Conservation (phyloP, 1,140 invertebrate genomes). For the Drosophila yakuba region DNA sequence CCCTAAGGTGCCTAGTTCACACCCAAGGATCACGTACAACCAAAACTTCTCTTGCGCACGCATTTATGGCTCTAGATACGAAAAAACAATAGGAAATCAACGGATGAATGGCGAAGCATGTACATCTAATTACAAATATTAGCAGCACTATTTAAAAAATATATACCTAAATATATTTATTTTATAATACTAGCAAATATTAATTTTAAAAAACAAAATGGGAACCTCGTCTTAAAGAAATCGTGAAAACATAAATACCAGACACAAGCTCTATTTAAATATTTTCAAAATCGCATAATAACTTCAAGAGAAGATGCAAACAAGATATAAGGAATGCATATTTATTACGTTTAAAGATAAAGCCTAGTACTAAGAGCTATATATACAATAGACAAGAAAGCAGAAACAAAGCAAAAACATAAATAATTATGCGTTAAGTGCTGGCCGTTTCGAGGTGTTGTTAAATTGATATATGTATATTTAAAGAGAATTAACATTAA, state of each 20-base stretch:
- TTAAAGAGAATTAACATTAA: constrained; percentile 41
- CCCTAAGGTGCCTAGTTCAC: constrained; percentile 63
- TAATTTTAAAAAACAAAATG: constrained; percentile 73
- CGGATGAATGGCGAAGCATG: constrained; percentile 44
- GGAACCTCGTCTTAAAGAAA: constrained; percentile 62
- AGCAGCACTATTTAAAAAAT: constrained; percentile 70
- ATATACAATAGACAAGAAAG: constrained; percentile 31
- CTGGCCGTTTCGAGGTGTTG: constrained; percentile 69
- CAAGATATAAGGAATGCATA: constrained; percentile 48
- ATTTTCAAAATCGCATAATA: constrained; percentile 60
- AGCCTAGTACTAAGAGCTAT: constrained; percentile 60
- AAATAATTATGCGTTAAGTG: constrained; percentile 34
- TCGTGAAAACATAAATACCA: constrained; percentile 42
- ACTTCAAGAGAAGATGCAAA: constrained; percentile 43
- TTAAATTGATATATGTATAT: constrained; percentile 68
- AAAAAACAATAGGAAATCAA: constrained; percentile 37
- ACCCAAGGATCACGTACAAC: constrained; percentile 30
- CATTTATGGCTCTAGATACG: constrained; percentile 67
- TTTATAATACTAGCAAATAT: constrained; percentile 80
- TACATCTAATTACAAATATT: constrained; percentile 67
- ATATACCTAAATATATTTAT: constrained; percentile 71
- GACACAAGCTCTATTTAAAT: constrained; percentile 74
- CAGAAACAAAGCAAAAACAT: constrained; percentile 29
- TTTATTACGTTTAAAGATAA: constrained; percentile 59
- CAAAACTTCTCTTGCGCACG: constrained; percentile 57